phyloP scores from a whole-genome alignment of 1,140 invertebrate genomes.

The Ericerus pela region DNA sequence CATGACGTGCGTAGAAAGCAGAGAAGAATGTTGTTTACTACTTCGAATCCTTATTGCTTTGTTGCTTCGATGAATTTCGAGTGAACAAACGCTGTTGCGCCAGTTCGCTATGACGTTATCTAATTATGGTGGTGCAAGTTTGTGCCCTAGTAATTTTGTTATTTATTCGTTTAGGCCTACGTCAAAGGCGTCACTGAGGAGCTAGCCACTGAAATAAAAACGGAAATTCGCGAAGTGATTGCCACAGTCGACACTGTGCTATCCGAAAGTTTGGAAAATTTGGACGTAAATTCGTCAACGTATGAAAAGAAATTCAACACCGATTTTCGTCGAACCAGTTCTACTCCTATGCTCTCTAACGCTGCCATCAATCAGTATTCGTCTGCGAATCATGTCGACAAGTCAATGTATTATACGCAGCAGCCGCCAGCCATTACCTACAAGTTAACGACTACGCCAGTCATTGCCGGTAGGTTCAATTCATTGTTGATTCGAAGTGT shows the following conservation, averaged over 20 bases:
- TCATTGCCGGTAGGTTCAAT: no score
- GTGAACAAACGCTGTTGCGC: no score
- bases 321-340: slow-evolving; percentile 15
- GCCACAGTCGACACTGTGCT: slow-evolving; percentile 58
- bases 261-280: slow-evolving; percentile 38
- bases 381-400: no score
- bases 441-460: no score
- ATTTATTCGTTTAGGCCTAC: slow-evolving; percentile 52
- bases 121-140: background rate
- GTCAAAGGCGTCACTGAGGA: slow-evolving; percentile 60
- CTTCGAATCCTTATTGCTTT: no score
- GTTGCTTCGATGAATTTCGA: no score
- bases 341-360: slow-evolving; percentile 14
- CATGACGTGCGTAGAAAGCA: no score
- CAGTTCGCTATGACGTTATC: background rate
- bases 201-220: slow-evolving; percentile 62
- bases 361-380: slow-evolving; percentile 9
- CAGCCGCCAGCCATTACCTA: no score
- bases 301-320: background rate
- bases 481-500: no score
- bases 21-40: no score
- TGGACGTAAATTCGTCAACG: slow-evolving; percentile 10
- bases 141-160: background rate
- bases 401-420: no score
- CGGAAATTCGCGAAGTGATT: slow-evolving; percentile 61